Conservation (phyloP, 2,888 invertebrate genomes). For the Agrochola macilenta region DNA sequence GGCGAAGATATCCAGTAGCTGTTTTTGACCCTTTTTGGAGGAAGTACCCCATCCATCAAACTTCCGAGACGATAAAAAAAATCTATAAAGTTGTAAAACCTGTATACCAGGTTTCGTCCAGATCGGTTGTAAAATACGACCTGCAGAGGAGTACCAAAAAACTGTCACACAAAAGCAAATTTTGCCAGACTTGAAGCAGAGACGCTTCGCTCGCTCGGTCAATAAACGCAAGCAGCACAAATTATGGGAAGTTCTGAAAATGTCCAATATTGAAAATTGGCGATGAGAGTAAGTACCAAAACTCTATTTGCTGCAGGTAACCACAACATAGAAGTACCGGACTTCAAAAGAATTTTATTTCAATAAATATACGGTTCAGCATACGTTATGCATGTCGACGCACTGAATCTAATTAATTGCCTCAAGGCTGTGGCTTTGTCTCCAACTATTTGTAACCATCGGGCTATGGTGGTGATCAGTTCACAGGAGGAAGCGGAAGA, state of each 20-base stretch:
- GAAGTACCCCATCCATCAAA: too few species aligned
- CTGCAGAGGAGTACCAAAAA: too few species aligned
- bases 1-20: too few species aligned
- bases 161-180: too few species aligned
- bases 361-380: conserved; percentile 49
- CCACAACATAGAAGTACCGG: conserved; percentile 3
- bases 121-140: too few species aligned
- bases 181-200: too few species aligned
- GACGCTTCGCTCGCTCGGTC: too few species aligned
- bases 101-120: too few species aligned
- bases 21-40: too few species aligned
- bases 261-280: neutral
- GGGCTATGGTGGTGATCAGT: conserved; percentile 66
- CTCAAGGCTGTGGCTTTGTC: conserved; percentile 84
- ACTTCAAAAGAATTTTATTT: conserved; percentile 45
- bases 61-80: too few species aligned
- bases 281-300: neutral
- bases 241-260: neutral
- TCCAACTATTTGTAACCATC: conserved; percentile 80
- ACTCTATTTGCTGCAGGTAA: neutral
- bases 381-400: conserved; percentile 78
- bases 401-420: conserved; percentile 86
- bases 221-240: neutral
- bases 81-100: too few species aligned
- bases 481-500: conserved; percentile 53